Base-by-base conservation (phyloP, 2,113 vertebrate genomes). In the Mystacornis crossleyi region DNA sequence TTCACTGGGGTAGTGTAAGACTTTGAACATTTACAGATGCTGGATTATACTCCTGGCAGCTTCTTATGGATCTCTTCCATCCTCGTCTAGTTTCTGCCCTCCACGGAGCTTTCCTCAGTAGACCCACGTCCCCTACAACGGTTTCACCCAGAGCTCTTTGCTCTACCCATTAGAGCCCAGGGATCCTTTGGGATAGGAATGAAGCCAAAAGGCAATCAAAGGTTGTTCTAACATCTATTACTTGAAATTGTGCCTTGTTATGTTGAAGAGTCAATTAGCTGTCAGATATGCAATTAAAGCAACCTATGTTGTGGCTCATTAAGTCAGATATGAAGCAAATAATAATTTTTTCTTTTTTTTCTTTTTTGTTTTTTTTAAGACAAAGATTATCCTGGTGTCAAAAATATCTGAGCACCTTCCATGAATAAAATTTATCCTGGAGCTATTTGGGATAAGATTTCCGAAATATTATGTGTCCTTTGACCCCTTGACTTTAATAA, bases 241-340 rank as follows among this genome's bases (percentile, higher is more conserved):
- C 50, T 73, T 69, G 81, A 77, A 86, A 77, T 57, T 58, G 47
- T 88, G 69, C 55, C 79, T 90, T 94, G 38, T 88, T 94, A 66
- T 67, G 47, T n/a, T 93, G 93, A 92, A 88, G 74, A 90, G 88
- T 92, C 81, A 97, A 86, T 94, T 94, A 94, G 54, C 60, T 83
- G 92, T 71, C 88, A 66, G 66, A 73, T 70, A 93, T 6, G 40
- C 67, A 92, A 96, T 93, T 88, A 94, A 93, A 95, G 51, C 67
- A 92, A 66, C 18, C 64, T 73, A 24, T 55, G 18, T 36, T 71
- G 14, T 50, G 23, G 74, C 92, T 96, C 90, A 81, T 93, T 96
- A 95, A 93, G 92, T 83, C 40, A 83, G 38, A 81, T 64, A 88
- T 29, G 34, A 93, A 86, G 20, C 20, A 66, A 79, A 73, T 47